Evolutionary conservation across 2,888 invertebrate genomes (phyloP).

Genomic region (Blastobasis lacticolella): DNA sequence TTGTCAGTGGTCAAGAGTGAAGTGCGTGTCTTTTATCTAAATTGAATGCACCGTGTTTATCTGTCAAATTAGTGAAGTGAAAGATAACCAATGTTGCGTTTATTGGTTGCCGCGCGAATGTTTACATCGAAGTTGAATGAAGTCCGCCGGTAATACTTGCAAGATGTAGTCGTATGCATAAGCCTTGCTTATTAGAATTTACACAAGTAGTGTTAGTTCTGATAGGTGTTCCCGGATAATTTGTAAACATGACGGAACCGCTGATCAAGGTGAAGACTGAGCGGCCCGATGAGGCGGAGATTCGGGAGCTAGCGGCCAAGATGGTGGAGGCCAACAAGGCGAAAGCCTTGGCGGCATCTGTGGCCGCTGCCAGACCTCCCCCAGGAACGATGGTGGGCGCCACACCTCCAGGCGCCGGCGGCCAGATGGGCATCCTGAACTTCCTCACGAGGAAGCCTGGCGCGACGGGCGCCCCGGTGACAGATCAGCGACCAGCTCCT

Average conservation of each 20-base stretch:
- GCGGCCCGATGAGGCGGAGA: constrained; percentile 89
- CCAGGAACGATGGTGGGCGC: constrained; percentile 54
- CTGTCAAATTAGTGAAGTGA: constrained; percentile 55
- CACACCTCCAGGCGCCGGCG: constrained; percentile 48
- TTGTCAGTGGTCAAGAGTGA: constrained; percentile 22
- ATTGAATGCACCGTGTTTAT: constrained; percentile 23
- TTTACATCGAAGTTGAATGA: constrained; percentile 52
- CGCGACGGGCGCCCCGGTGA: constrained; percentile 21
- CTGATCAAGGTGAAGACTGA: constrained; percentile 79
- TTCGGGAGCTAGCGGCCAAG: constrained; percentile 88
- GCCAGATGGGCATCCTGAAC: constrained; percentile 76
- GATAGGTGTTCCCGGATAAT: constrained; percentile 9
- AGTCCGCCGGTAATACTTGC: constrained; percentile 21
- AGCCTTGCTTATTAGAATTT: no score
- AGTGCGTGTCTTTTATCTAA: constrained; percentile 18
- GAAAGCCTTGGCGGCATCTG: constrained; percentile 65
- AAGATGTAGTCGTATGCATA: constrained; percentile 1
- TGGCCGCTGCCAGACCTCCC: constrained; percentile 65
- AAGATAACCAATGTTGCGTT: constrained; percentile 32
- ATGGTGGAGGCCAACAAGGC: constrained; percentile 89
- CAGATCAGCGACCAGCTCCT: constrained; percentile 39
- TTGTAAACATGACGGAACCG: constrained; percentile 44
- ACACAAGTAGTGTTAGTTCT: background rate
- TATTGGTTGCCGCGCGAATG: constrained; percentile 32
- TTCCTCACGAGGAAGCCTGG: constrained; percentile 69